phyloP scores from a whole-genome alignment of 2,113 vertebrate species.

The Sceloporus tristichus region DNA sequence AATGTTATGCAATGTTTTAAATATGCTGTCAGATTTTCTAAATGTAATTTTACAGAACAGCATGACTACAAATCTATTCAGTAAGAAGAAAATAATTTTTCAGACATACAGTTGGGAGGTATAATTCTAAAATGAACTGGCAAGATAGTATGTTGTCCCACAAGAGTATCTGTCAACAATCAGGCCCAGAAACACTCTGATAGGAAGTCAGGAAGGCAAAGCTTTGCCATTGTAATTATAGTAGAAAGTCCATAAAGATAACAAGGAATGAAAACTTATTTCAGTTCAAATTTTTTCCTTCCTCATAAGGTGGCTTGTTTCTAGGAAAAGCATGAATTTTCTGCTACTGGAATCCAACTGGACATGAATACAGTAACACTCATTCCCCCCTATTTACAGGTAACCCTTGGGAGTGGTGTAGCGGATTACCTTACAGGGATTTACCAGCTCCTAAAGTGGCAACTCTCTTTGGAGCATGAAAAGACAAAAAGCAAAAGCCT shows the following conservation, averaged over 20 bases:
- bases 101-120: neutral
- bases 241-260: neutral
- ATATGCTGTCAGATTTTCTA: neutral
- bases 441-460: conserved; percentile 15
- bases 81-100: neutral
- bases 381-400: neutral
- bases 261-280: neutral
- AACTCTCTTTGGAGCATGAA: neutral
- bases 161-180: conserved; percentile 27
- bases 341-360: neutral
- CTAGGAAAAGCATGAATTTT: neutral
- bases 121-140: neutral
- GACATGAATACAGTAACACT: conserved; percentile 2
- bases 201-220: conserved; percentile 13
- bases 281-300: neutral
- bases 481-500: neutral
- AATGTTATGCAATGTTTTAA: neutral
- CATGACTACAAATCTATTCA: neutral
- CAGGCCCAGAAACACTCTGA: neutral
- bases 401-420: neutral
- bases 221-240: neutral
- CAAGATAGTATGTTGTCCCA: neutral
- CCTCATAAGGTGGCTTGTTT: neutral
- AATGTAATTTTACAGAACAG: neutral
- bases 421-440: neutral